Base-by-base conservation (phyloP, 2,113 vertebrate genomes). In the Coptodon rendalli region DNA sequence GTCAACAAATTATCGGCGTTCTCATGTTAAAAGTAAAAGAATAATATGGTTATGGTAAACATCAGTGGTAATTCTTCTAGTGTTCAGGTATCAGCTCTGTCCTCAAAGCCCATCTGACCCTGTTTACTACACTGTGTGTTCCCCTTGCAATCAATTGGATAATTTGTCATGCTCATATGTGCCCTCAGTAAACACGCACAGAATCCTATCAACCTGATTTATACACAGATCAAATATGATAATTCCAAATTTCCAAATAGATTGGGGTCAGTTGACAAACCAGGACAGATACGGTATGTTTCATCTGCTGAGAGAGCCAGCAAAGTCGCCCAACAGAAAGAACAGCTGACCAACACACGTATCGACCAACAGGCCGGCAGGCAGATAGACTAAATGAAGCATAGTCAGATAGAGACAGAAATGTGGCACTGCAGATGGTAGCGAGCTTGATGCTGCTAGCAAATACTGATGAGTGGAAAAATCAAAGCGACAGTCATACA, bases 401-500 rank as follows among this genome's bases (percentile, higher is more conserved):
- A 59, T 45, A n/a, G 57, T 56, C 9, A 5, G 84, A 50, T 81
- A 81, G 80, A 89, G 85, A 61, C 56, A 87, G 86, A 85, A 29
- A 85, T 81, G 84, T 86, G 87, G 80, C 83, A 27, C 79, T 29
- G 56, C 59, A 87, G 87, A 89, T 79, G 83, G 57, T 68, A 54
- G 53, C 31, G 6, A 82, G 83, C 52, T 48, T 57, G 71, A 90
- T 38, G 90, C 91, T 80, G 81, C 78, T 27, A 85, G 85, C 91
- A 73, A 89, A 87, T 84, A 92, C 89, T 66, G 91, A 94, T 34
- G 86, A 93, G 89, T 92, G 94, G 94, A 96, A 94, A 96, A 95
- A 95, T 96, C 94, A 95, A 95, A 94, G 89, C 16, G 87, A 89
- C 91, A 89, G 91, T 93, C 92, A 87, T 90, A 91, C 90, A 91